Conservation (phyloP, 1,140 invertebrate genomes). For the Lysiphlebus fabarum region DNA sequence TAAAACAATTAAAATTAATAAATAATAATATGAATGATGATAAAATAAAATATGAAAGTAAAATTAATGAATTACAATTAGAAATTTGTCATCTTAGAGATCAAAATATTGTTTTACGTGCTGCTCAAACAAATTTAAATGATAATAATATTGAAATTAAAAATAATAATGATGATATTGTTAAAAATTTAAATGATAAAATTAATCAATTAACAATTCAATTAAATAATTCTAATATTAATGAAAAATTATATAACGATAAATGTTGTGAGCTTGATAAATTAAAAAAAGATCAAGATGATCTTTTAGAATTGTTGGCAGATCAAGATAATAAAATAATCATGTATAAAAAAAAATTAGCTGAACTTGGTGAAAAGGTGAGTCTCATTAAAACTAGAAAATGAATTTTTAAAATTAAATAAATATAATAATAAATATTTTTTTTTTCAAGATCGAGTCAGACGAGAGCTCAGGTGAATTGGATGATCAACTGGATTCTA, state of each 20-base stretch:
- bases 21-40: conserved; percentile 55
- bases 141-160: conserved; percentile 23
- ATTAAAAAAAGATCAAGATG: conserved; percentile 85
- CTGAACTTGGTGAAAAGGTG: conserved; percentile 68
- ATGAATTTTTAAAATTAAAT: conserved; percentile 4
- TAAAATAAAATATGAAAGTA: conserved; percentile 59
- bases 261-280: conserved; percentile 63
- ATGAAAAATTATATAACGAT: conserved; percentile 43
- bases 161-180: conserved; percentile 36
- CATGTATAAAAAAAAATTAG: conserved; percentile 67
- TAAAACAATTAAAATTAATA: conserved; percentile 63
- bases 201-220: conserved; percentile 42
- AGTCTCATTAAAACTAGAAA: neutral
- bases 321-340: conserved; percentile 78
- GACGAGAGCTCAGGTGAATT: conserved; percentile 48
- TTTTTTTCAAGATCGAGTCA: conserved; percentile 41
- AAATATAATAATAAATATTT: conserved; percentile 12
- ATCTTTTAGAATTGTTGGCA: conserved; percentile 78
- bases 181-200: conserved; percentile 39
- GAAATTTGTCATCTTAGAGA: conserved; percentile 77
- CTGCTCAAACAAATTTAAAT: conserved; percentile 50
- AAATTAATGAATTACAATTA: conserved; percentile 69
- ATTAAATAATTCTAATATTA: conserved; percentile 33
- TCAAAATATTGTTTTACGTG: conserved; percentile 84
- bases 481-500: conserved; percentile 45